phyloP scores from a whole-genome alignment of 2,113 vertebrate species.

The Zosterops japonicus region DNA sequence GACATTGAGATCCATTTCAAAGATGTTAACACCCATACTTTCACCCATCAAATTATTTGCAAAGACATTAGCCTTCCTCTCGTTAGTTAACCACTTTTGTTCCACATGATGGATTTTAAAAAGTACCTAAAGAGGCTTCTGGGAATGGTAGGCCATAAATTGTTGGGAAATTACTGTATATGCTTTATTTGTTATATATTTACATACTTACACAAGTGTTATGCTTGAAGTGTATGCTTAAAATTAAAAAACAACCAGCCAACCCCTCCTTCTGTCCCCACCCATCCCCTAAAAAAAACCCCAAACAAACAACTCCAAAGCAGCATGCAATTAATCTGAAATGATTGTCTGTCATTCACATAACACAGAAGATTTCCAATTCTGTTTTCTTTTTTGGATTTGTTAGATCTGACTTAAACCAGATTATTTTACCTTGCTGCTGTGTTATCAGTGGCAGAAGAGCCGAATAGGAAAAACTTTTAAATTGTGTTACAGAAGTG shows the following conservation, averaged over 20 bases:
- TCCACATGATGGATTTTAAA: neutral
- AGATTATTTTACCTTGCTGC: neutral
- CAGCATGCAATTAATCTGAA: neutral
- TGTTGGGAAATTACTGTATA: neutral
- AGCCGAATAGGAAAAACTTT: neutral
- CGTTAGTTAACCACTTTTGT: neutral
- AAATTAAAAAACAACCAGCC: neutral
- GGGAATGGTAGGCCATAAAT: neutral
- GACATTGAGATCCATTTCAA: neutral
- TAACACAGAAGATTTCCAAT: neutral
- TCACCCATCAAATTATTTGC: neutral
- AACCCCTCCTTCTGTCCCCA: fast-evolving
- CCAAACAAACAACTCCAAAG: neutral
- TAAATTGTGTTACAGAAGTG: neutral
- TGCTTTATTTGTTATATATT: neutral
- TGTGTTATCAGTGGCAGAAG: neutral
- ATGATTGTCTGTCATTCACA: neutral
- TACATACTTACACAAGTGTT: neutral
- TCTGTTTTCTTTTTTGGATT: neutral
- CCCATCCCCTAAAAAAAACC: fast-evolving
- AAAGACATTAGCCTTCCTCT: neutral
- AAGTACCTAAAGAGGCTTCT: neutral
- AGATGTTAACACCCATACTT: neutral
- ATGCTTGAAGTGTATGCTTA: neutral
- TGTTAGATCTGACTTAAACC: neutral